Evolutionary conservation across 2,113 vertebrate species (phyloP).

Genomic region (Poeciliopsis prolifica): DNA sequence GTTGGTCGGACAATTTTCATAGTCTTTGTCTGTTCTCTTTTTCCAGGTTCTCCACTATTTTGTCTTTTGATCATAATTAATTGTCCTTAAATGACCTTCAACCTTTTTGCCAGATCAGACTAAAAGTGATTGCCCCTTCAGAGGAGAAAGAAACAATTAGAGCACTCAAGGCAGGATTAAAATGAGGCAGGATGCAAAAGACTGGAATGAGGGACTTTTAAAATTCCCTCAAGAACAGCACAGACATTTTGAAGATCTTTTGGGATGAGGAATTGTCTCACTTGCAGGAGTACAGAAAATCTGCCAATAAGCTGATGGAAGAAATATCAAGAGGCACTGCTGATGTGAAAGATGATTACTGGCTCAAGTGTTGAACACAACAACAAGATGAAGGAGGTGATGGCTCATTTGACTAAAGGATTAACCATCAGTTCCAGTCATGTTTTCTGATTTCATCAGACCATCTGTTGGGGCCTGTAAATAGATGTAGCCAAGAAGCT

Average conservation of each 20-base stretch:
- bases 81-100: background rate
- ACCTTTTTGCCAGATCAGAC: background rate
- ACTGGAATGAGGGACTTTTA: background rate
- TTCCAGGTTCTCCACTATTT: background rate
- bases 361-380: background rate
- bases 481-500: too few species aligned
- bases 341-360: background rate
- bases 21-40: too few species aligned
- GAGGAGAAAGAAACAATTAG: background rate
- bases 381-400: background rate
- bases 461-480: background rate
- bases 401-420: background rate
- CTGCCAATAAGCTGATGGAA: slow-evolving; percentile 3
- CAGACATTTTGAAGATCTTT: background rate
- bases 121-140: background rate
- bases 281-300: slow-evolving; percentile 18
- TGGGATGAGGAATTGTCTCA: slow-evolving; percentile 6
- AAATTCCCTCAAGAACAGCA: background rate
- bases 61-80: background rate
- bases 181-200: background rate
- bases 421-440: background rate
- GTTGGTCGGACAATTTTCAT: too few species aligned
- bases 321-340: slow-evolving; percentile 5
- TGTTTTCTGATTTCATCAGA: background rate
- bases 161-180: background rate